Conservation (phyloP, 2,113 vertebrate genomes). For the Zapus hudsonius region DNA sequence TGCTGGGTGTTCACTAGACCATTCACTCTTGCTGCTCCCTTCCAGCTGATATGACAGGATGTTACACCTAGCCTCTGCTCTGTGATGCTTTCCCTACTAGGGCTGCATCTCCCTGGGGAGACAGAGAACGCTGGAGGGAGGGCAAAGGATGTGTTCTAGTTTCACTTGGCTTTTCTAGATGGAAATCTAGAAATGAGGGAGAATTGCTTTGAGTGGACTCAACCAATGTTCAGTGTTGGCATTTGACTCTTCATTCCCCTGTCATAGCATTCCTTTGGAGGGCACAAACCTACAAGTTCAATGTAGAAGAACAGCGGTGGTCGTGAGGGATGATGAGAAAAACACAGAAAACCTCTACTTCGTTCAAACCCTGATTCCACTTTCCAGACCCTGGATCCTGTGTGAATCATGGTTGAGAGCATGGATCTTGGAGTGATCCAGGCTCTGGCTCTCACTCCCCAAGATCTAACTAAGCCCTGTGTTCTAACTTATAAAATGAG, state of each 20-base stretch:
- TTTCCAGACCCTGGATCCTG: not conserved
- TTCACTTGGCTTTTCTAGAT: not conserved
- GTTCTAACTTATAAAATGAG: not conserved
- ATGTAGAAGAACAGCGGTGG: fast-evolving
- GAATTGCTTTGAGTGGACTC: not conserved
- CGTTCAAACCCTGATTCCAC: not conserved
- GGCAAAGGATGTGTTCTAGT: not conserved
- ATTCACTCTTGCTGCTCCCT: too few species aligned
- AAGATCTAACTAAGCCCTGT: not conserved
- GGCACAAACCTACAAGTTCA: too few species aligned
- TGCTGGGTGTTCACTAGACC: too few species aligned
- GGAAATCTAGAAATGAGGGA: not conserved
- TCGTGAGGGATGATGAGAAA: fast-evolving
- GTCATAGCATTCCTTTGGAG: fast-evolving
- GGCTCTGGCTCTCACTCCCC: not conserved
- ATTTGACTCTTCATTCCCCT: fast-evolving
- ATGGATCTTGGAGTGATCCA: not conserved
- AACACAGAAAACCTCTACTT: not conserved
- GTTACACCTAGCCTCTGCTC: too few species aligned
- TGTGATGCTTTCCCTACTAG: not conserved
- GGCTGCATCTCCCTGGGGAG: too few species aligned
- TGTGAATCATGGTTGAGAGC: not conserved
- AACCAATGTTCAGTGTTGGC: fast-evolving
- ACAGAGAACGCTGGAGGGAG: not conserved
- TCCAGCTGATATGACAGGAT: too few species aligned